Evolutionary conservation across 2,113 vertebrate species (phyloP), one percentile per base, ranked within the genome.

Genomic region (Phycodurus eques): DNA sequence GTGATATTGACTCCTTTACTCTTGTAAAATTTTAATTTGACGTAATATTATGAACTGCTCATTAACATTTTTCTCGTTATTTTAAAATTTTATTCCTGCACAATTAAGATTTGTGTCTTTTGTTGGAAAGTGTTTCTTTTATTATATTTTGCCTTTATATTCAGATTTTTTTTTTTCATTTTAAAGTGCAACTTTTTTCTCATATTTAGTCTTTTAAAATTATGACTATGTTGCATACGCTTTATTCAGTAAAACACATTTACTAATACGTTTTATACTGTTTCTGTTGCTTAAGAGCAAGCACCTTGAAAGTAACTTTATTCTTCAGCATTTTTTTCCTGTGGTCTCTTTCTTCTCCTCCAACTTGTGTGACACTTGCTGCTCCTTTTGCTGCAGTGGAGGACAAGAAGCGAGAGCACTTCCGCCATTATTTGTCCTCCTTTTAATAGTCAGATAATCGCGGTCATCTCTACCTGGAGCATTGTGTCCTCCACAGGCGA

Each of bases 401-500:
- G 71, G 77, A 77, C 74, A 68, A 59, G 63, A 59, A 70, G 61
- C 19, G 56, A 76, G 57, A 79, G 62, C 33, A 3, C 33, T 67
- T 68, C 74, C 67, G 20, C 81, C 80, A 88, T 92, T 85, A 80
- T 84, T 85, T 83, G 76, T 85, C 64, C 81, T 68, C 56, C 79
- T 27, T 66, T 73, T 80, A 76, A 72, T 75, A 72, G 77, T 79
- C 70, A 44, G 75, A 80, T 82, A 85, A 86, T 82, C 68, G 68
- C 46, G 56, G 80, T 54, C 73, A 19, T 71, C 63, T 72, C 74
- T 75, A 82, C 73, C 84, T 79, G 73, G 13, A 87, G 80, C 84
- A 77, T 76, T 78, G 78, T 77, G 84, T 83, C 85, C 83, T 89
- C 80, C 75, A 71, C 67, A 80, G 71, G 80, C 85, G 81, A 86